A percentile compares a stretch with the other conserved stretches of the same genome.
Conservation (phyloP, 2,888 invertebrate genomes). For the Aphodius granarius region DNA sequence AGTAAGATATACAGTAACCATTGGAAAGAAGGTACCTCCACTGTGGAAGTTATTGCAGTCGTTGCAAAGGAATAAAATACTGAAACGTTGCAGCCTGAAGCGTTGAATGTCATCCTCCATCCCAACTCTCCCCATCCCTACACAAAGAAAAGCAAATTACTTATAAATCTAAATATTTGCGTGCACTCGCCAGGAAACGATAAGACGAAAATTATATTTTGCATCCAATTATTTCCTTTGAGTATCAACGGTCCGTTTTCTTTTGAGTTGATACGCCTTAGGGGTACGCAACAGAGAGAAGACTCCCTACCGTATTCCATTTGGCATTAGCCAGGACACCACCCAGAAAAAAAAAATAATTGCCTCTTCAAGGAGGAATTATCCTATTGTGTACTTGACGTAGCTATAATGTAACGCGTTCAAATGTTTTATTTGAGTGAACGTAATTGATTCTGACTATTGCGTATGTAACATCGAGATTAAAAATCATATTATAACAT, state of each 20-base stretch:
- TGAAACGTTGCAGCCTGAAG: not conserved
- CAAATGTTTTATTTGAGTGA: not conserved
- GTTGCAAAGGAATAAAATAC: not conserved
- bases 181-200: slow-evolving; percentile 22
- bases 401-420: not conserved
- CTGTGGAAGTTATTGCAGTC: not conserved
- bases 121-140: not conserved
- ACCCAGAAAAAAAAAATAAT: not conserved
- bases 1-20: not conserved
- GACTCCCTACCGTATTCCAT: not conserved
- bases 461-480: not conserved
- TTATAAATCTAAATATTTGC: slow-evolving; percentile 21
- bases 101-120: not conserved
- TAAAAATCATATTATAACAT: not conserved
- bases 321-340: not conserved
- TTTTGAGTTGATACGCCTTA: slow-evolving; percentile 22
- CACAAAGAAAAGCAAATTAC: slow-evolving; percentile 17
- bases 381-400: slow-evolving; percentile 8
- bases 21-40: not conserved
- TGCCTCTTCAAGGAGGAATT: not conserved
- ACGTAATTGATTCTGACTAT: not conserved
- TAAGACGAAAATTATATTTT: slow-evolving; percentile 27
- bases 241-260: slow-evolving; percentile 16
- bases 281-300: slow-evolving; percentile 1
- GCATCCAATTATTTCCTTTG: slow-evolving; percentile 28